phyloP scores from a whole-genome alignment of 2,113 vertebrate genomes.

The Forbesichthys papilliferus region DNA sequence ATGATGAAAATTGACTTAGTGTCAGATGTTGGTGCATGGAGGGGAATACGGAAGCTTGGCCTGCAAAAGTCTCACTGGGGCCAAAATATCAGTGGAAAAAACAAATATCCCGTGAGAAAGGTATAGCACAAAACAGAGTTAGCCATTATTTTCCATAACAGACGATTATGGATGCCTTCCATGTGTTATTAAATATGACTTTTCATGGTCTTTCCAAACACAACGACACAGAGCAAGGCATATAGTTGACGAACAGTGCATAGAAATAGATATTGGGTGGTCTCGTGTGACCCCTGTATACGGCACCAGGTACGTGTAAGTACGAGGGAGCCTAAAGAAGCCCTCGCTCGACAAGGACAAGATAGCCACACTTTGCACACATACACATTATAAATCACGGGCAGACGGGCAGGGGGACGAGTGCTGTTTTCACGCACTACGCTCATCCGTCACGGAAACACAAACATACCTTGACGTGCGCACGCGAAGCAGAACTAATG shows the following conservation, averaged over 20 bases:
- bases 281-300: slow-evolving; percentile 32
- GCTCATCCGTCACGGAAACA: slow-evolving; percentile 5
- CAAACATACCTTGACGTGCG: background rate
- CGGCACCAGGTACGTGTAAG: slow-evolving; percentile 37
- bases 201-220: background rate
- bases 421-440: background rate
- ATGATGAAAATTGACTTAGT: too few relatives aligned
- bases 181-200: background rate
- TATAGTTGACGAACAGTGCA: slow-evolving; percentile 10
- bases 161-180: too few relatives aligned
- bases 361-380: slow-evolving; percentile 8
- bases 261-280: slow-evolving; percentile 32
- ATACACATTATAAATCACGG: slow-evolving; percentile 41
- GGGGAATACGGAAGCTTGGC: too few relatives aligned
- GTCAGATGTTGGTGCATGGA: too few relatives aligned
- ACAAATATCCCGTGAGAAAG: too few relatives aligned
- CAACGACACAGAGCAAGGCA: background rate
- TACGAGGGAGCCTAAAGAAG: slow-evolving; percentile 49
- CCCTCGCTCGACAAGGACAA: slow-evolving; percentile 20
- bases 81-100: too few relatives aligned
- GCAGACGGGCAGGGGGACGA: slow-evolving; percentile 13
- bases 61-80: too few relatives aligned
- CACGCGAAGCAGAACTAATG: background rate
- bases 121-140: too few relatives aligned
- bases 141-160: too few relatives aligned